These are phyloP conservation scores for Cylindroiulus punctatus DNA, from an alignment of 2,888 invertebrate genomes.

Conservation along the genomic window DNA sequence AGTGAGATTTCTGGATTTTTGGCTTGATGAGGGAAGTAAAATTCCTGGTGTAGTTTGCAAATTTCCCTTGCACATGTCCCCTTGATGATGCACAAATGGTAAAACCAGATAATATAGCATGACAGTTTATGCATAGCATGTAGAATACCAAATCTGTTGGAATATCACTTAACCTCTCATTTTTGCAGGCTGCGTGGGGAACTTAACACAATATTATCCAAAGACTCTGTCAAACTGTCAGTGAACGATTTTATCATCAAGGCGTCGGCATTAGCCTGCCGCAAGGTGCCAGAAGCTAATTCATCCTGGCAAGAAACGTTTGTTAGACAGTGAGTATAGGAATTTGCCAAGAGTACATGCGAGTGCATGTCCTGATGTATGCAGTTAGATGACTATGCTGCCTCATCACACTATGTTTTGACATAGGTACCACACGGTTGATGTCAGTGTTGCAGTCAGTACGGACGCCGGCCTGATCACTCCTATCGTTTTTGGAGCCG, in stretches of 20 bases:
- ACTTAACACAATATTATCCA: constrained; percentile 79
- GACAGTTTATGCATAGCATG: no score
- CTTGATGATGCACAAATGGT: no score
- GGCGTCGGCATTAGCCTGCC: constrained; percentile 87
- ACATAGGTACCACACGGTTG: constrained; percentile 84
- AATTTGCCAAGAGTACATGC: not conserved
- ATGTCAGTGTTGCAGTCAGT: constrained; percentile 96
- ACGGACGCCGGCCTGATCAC: constrained; percentile 95
- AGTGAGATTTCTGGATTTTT: constrained; percentile 63
- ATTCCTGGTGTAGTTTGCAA: no score
- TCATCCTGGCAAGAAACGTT: constrained; percentile 93
- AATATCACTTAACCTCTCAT: not conserved
- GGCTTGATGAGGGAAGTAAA: constrained; percentile 31
- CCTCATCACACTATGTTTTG: not conserved
- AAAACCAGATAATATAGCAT: no score
- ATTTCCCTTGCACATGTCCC: no score
- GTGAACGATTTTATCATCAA: constrained; percentile 97
- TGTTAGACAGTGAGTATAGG: constrained; percentile 88
- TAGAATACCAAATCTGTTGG: no score
- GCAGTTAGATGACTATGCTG: not conserved
- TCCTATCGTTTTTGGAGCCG: constrained; percentile 92
- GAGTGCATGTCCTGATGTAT: not conserved
- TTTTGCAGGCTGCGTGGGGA: constrained; percentile 73
- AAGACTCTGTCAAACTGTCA: constrained; percentile 85
- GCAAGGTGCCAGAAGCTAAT: constrained; percentile 92